A percentile compares a stretch with the other conserved stretches of the same genome.
phyloP scores from a whole-genome alignment of 2,797 vertebrate species.

The Neopelma chrysocephalum region DNA sequence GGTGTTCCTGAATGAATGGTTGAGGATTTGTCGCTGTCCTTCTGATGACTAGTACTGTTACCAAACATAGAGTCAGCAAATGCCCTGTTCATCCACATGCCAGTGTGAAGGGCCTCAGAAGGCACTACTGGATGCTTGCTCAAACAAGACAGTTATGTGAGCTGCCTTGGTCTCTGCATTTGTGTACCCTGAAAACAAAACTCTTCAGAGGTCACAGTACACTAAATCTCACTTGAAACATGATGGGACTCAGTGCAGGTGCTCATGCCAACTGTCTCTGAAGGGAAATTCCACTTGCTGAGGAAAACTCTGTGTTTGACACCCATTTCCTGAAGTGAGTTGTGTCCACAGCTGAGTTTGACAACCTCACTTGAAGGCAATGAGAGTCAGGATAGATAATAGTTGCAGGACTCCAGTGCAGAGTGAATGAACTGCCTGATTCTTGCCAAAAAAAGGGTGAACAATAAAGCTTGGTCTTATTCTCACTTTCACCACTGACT shows the following conservation, averaged over 20 bases:
- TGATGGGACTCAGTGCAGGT: not conserved
- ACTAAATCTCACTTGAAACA: not conserved
- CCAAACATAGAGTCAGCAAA: not conserved
- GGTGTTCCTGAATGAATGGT: not conserved
- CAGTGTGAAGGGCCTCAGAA: not conserved
- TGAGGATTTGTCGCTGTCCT: not conserved
- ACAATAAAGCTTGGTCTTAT: not conserved
- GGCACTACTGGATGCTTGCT: not conserved
- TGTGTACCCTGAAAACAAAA: not conserved
- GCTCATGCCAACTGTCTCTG: not conserved
- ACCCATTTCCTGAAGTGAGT: not conserved
- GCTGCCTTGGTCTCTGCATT: not conserved
- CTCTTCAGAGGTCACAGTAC: not conserved
- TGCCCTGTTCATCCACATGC: not conserved
- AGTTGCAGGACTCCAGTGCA: not conserved
- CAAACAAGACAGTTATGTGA: not conserved
- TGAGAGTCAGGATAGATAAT: not conserved
- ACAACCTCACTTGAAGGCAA: not conserved
- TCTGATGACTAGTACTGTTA: not conserved
- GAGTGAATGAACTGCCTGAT: not conserved
- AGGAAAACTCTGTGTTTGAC: not conserved
- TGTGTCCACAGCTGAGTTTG: not conserved
- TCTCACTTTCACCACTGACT: no score
- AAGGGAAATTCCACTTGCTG: not conserved
- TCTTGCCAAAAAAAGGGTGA: not conserved